These are phyloP conservation scores for Phthorimaea operculella DNA, from an alignment of 1,140 invertebrate genomes.

Conservation along the genomic window DNA sequence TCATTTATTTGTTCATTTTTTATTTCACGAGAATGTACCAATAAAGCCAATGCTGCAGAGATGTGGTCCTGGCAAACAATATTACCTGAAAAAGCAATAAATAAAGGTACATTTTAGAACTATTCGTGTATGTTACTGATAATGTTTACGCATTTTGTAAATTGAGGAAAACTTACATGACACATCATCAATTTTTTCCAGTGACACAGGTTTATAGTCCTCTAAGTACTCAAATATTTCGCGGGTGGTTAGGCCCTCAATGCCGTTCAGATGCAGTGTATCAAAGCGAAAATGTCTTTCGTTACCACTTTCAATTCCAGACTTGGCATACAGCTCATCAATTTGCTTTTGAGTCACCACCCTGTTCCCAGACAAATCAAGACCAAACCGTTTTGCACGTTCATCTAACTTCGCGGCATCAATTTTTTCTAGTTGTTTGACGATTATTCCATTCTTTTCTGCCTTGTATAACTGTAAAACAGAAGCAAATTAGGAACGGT, in stretches of 20 bases:
- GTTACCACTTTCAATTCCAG: constrained; percentile 71
- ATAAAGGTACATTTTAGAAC: constrained; percentile 9
- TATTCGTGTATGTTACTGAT: not conserved
- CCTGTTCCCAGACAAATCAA: constrained; percentile 68
- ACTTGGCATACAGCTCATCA: constrained; percentile 73
- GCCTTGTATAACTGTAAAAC: constrained; percentile 52
- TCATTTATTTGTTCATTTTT: constrained; percentile 51
- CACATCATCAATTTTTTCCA: constrained; percentile 85
- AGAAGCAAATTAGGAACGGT: not conserved
- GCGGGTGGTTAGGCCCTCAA: constrained; percentile 78
- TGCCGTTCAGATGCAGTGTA: constrained; percentile 79
- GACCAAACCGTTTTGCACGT: constrained; percentile 76
- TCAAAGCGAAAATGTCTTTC: constrained; percentile 76
- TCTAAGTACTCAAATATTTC: constrained; percentile 84
- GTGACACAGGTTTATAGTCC: constrained; percentile 75
- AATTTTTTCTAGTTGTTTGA: constrained; percentile 73
- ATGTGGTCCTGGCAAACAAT: constrained; percentile 79
- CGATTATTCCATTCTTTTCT: constrained; percentile 67
- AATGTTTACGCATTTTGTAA: no score
- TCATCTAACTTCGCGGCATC: constrained; percentile 74
- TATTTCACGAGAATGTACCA: constrained; percentile 60
- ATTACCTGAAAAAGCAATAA: constrained; percentile 71
- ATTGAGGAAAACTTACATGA: constrained; percentile 69
- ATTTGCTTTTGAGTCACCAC: constrained; percentile 69
- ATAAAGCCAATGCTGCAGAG: constrained; percentile 77